phyloP scores from a whole-genome alignment of 2,888 invertebrate genomes.

The Andricus quercusramuli region DNA sequence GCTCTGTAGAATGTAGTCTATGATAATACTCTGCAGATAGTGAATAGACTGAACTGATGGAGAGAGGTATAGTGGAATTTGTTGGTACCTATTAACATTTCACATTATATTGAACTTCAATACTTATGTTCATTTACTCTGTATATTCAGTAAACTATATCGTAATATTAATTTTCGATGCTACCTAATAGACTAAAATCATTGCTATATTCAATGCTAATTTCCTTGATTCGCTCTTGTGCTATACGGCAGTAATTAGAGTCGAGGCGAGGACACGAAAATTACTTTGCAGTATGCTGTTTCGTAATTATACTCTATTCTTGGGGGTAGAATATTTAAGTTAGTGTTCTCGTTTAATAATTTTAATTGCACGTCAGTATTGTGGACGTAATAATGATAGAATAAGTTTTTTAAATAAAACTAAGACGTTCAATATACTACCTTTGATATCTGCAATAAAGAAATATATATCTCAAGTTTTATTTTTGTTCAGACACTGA shows the following conservation, averaged over 20 bases:
- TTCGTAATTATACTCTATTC: neutral
- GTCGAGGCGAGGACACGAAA: neutral
- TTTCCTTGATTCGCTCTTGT: conserved; percentile 1
- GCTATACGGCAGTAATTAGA: neutral
- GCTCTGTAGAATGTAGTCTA: neutral
- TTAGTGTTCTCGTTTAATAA: no score
- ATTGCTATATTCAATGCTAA: neutral
- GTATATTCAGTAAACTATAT: neutral
- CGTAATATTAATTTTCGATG: neutral
- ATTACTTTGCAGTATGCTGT: conserved; percentile 18
- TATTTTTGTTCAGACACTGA: no score
- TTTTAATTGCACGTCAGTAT: no score
- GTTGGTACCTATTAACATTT: neutral
- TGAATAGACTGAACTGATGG: neutral
- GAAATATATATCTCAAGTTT: no score
- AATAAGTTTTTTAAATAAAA: no score
- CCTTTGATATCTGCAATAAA: no score
- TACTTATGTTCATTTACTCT: conserved; percentile 7
- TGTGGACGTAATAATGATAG: no score
- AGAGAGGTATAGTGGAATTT: neutral
- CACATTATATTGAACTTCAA: neutral
- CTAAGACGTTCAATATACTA: no score
- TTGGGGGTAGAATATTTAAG: no score
- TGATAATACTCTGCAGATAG: neutral
- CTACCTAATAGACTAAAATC: neutral